Base-by-base conservation (phyloP, 2,113 vertebrate species). In the Leucopternis melanops region DNA sequence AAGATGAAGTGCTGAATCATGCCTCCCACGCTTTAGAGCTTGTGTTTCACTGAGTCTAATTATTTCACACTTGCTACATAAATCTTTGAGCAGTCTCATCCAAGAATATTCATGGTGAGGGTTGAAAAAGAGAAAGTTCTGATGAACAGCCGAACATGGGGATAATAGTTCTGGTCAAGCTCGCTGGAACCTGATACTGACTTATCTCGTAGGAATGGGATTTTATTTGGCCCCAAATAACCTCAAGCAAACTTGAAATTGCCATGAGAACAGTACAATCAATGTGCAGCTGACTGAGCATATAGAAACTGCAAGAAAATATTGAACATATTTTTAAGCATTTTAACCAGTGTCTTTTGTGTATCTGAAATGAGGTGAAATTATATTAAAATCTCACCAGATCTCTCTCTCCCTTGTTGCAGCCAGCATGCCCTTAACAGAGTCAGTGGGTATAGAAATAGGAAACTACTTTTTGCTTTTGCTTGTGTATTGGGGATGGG, bases 1-100 rank as follows among this genome's bases (percentile, higher is more conserved):
- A 87, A 85, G 86, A 77, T 49, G 62, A 89, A 95, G 62, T 80
- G 95, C 95, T 96, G 95, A 94, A 62, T 95, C 94, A 94, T 88
- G 78, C 74, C 84, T 88, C 90, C 87, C 79, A 86, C 8, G 4
- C 87, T 87, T 89, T 16, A 89, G 91, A 82, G 82, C 77, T 92
- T 93, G 89, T 91, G 87, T 91, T 87, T 59, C 67, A 74, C 45
- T 67, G 71, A 83, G 59, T 69, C 71, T 86, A 73, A 91, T 95
- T 95, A 88, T 90, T 97, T 91, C 78, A 85, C 55, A 52, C 71
- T 89, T 77, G 32, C 74, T 86, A 25, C 91, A 73, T 36, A 77
- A 92, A 88, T 70, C 89, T 82, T 82, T 80, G 91, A 93, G 87
- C 45, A 77, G 47, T 34, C 19, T 85, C 20, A 80, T 75, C 78